These are phyloP conservation scores for Capreolus pygargus DNA, from an alignment of 2,113 vertebrate genomes.

Conservation along the genomic window DNA sequence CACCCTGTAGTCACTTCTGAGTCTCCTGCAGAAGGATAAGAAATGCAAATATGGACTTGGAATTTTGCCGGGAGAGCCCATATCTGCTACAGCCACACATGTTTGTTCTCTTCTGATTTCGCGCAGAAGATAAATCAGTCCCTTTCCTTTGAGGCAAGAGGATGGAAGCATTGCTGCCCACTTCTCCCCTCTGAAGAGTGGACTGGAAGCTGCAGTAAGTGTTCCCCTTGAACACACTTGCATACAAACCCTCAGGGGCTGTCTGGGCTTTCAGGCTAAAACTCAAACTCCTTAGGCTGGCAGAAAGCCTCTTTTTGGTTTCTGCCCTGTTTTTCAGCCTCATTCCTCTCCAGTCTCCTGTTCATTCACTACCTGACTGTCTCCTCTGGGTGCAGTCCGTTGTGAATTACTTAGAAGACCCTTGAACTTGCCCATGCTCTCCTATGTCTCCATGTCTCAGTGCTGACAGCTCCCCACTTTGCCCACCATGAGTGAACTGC, in stretches of 20 bases:
- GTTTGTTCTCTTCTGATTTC: neutral
- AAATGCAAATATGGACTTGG: neutral
- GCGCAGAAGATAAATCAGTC: neutral
- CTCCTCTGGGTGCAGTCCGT: neutral
- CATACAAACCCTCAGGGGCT: neutral
- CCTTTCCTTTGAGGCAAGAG: neutral
- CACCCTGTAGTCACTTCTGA: neutral
- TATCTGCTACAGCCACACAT: neutral
- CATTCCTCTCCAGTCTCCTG: neutral
- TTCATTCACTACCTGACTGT: neutral
- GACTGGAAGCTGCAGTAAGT: neutral
- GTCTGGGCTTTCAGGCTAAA: neutral
- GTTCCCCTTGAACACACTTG: neutral
- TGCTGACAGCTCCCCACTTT: too few relatives aligned
- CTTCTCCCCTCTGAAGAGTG: neutral
- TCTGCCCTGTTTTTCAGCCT: neutral
- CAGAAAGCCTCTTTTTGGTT: neutral
- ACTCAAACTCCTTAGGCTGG: neutral
- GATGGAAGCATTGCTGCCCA: neutral
- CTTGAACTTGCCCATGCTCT: accelerated
- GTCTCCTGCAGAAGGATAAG: neutral
- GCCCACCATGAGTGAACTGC: accelerated
- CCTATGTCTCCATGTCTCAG: neutral
- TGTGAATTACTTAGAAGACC: neutral
- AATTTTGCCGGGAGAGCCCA: neutral